Evolutionary conservation across 2,113 vertebrate genomes (phyloP).

Genomic region (Trichechus manatus): DNA sequence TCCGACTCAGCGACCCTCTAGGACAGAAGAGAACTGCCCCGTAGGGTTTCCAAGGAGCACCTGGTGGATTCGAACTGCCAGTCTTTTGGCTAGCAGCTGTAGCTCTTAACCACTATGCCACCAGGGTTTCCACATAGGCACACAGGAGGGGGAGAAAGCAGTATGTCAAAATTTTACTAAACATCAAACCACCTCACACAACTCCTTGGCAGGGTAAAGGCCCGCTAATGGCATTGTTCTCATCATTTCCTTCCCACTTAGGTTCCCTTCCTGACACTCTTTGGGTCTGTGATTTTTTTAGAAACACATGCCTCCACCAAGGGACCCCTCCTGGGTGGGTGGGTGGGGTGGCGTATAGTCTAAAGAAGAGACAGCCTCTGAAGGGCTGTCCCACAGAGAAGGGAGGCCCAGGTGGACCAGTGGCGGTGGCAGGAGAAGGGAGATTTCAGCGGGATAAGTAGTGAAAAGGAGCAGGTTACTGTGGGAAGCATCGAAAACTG

Average conservation of each 20-base stretch:
- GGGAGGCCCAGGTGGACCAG: too few species aligned
- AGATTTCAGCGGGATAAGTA: not conserved
- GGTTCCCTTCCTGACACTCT: not conserved
- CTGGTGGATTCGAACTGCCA: too few species aligned
- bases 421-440: not conserved
- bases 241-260: constrained; percentile 57
- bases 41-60: too few species aligned
- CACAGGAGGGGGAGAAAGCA: not conserved
- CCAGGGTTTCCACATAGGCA: not conserved
- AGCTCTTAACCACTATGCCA: too few species aligned
- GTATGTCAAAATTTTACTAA: not conserved
- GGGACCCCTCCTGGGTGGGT: not conserved
- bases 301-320: constrained; percentile 30
- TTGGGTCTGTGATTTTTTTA: constrained; percentile 24
- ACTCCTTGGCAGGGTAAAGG: not conserved
- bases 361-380: not conserved
- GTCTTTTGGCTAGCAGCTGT: too few species aligned
- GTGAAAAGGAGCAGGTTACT: not conserved
- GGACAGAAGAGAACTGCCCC: too few species aligned
- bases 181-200: not conserved
- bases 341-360: not conserved
- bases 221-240: not conserved
- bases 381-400: not conserved
- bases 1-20: too few species aligned
- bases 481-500: not conserved